These are phyloP conservation scores for Potamarius usumacintae DNA, from an alignment of 2,113 vertebrate species.

Conservation along the genomic window DNA sequence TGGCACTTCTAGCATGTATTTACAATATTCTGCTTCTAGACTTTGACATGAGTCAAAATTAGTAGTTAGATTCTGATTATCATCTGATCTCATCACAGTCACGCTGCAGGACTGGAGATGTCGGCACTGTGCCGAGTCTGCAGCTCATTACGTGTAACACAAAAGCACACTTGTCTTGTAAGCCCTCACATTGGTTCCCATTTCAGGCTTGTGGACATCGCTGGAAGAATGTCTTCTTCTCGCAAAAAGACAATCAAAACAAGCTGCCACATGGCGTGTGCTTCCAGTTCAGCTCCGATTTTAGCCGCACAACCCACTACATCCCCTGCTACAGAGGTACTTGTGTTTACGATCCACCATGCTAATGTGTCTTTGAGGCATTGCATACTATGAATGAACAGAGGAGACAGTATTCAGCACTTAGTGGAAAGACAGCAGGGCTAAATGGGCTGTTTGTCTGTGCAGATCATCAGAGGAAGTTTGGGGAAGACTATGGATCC, in stretches of 20 bases:
- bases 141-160: conserved; percentile 23
- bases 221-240: conserved; percentile 91
- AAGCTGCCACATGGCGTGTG: conserved; percentile 88
- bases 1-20: neutral
- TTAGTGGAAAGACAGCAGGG: neutral
- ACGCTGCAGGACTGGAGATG: neutral
- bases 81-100: conserved; percentile 29
- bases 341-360: neutral
- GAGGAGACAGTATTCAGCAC: neutral
- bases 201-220: conserved; percentile 86
- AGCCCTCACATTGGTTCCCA: neutral
- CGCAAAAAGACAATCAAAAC: conserved; percentile 71
- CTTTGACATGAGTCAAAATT: neutral
- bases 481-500: conserved; percentile 75
- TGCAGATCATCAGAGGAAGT: conserved; percentile 72
- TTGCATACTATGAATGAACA: conserved; percentile 26
- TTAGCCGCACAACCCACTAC: conserved; percentile 68
- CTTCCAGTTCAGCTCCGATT: conserved; percentile 79
- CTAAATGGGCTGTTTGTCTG: conserved; percentile 14
- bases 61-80: neutral
- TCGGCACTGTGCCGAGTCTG: neutral
- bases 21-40: neutral
- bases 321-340: conserved; percentile 89
- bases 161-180: conserved; percentile 6
- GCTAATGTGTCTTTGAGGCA: neutral